Percentiles rank a stretch among this genome's conserved stretches.
These are phyloP conservation scores for Dynastes maya DNA, from an alignment of 2,888 invertebrate species.

Conservation along the genomic window DNA sequence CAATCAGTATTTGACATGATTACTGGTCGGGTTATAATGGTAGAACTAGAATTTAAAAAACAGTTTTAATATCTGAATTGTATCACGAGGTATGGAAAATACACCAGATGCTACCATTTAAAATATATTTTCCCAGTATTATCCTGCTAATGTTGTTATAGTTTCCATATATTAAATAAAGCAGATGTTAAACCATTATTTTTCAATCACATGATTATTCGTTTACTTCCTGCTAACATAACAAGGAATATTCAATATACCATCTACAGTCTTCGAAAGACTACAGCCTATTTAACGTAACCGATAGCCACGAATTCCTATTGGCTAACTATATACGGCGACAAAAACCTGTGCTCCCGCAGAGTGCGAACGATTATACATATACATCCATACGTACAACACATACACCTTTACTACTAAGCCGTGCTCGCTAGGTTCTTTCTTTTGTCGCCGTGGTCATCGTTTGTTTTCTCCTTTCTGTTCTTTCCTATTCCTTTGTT, in stretches of 20 bases:
- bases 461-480: conserved; percentile 34
- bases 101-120: too few relatives aligned
- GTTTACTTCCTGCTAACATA: not conserved
- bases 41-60: too few relatives aligned
- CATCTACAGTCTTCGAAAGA: not conserved
- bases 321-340: conserved; percentile 18
- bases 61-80: too few relatives aligned
- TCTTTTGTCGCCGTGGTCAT: conserved; percentile 40
- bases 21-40: too few relatives aligned
- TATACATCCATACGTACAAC: not conserved
- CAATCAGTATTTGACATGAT: too few relatives aligned
- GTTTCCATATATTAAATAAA: too few relatives aligned
- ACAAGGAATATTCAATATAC: not conserved
- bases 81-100: too few relatives aligned
- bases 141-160: too few relatives aligned
- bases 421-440: conserved; percentile 18
- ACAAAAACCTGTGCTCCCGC: conserved; percentile 17
- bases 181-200: too few relatives aligned
- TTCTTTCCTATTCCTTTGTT: conserved; percentile 42
- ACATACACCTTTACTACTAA: conserved; percentile 25
- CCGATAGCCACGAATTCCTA: conserved; percentile 17
- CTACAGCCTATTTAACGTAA: not conserved
- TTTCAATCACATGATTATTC: too few relatives aligned
- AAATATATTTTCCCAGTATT: too few relatives aligned
- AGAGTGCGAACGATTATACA: conserved; percentile 34